Evolutionary conservation across 2,113 vertebrate genomes (phyloP), one percentile per base, ranked within the genome.

Genomic region (Athene noctua): DNA sequence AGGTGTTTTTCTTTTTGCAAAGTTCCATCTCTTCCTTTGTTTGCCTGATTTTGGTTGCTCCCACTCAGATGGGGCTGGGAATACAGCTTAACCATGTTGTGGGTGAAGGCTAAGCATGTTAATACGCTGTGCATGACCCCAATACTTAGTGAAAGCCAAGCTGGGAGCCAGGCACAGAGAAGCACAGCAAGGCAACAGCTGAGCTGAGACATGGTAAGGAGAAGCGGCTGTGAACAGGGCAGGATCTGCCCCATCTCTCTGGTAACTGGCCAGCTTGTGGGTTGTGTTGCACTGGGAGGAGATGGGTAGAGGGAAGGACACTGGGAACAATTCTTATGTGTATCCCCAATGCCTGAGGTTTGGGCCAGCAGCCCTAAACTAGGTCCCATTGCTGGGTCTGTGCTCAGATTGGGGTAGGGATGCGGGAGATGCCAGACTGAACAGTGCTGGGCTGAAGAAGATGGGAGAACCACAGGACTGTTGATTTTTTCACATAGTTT

Each of bases 1-100:
- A 95, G 55, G 75, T 92, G 91, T 97, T 97, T 95, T 98, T 97
- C 97, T 97, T 98, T 97, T 97, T 97, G 96, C 92, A 96, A 42
- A 71, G 17, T 58, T 77, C 57, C 52, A 22, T 79, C 71, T 92
- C 62, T 36, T 92, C 58, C 61, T 23, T 34, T 57, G 15, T 68
- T 86, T 83, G 30, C 27, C 67, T 63, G 18, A 22, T 44, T 84
- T 91, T 88, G 30, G 30, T 80, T 87, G 22, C 46, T 94, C 29
- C 84, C 22, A 5, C 75, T 80, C 40, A 30, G 36, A n/a, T 63
- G 87, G 80, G 79, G 65, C 46, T 90, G 89, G 57, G 49, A 91
- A 58, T 14, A n/a, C 21, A 94, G 94, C 78, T 96, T 95, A 96
- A 59, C 74, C 68, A 17, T 38, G 63, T 16, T 1, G 46, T 73